Conservation (phyloP, 2,888 invertebrate species). For the Hetaerina titia region DNA sequence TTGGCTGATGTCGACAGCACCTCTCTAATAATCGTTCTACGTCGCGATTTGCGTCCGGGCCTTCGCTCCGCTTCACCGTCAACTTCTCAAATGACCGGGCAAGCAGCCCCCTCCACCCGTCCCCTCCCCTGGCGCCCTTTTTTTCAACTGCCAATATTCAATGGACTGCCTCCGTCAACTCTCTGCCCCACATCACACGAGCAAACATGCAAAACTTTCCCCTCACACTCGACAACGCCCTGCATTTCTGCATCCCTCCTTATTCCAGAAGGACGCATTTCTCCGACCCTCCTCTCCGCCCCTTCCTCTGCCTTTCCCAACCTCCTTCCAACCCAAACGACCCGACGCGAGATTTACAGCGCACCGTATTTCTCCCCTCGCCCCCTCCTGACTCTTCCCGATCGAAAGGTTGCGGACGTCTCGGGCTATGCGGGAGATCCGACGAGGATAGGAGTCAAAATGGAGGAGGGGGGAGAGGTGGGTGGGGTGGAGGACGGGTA, state of each 20-base stretch:
- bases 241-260: constrained; percentile 37
- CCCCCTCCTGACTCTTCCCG: not conserved
- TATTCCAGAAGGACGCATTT: not conserved
- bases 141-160: not conserved
- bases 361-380: not conserved
- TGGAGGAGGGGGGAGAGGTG: not conserved
- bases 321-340: not conserved
- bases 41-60: not conserved
- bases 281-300: not conserved
- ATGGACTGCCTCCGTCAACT: constrained; percentile 23
- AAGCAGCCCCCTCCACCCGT: not conserved
- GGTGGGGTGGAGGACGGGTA: not conserved
- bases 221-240: constrained; percentile 51
- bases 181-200: not conserved
- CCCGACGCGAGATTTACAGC: not conserved
- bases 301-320: not conserved
- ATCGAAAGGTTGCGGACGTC: not conserved
- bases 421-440: not conserved
- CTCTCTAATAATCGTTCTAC: not conserved
- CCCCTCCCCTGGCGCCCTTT: not conserved
- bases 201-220: constrained; percentile 18
- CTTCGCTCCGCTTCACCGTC: not conserved
- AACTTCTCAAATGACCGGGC: not conserved
- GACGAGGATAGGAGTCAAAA: not conserved
- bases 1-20: not conserved